These are phyloP conservation scores for Seladonia tumulorum DNA, from an alignment of 2,888 invertebrate species.

Conservation along the genomic window DNA sequence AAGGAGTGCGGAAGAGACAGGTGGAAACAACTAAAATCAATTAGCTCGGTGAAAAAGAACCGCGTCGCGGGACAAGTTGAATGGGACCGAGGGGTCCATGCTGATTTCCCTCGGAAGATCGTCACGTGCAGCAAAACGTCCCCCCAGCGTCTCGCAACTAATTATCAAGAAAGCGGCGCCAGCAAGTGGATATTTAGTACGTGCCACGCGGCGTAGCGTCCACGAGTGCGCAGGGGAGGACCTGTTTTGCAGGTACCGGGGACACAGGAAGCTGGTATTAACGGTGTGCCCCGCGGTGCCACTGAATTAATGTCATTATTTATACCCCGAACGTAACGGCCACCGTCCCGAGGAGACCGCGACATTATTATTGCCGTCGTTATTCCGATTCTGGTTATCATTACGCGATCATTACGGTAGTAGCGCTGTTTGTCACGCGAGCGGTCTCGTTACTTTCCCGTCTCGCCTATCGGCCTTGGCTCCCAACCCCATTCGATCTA, in stretches of 20 bases:
- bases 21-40: background rate
- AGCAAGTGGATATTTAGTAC: conserved; percentile 43
- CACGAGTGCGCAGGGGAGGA: conserved; percentile 5
- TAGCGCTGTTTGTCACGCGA: conserved; percentile 31
- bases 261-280: conserved; percentile 59
- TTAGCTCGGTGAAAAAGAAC: background rate
- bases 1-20: background rate
- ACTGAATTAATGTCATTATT: conserved; percentile 75
- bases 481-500: conserved; percentile 10
- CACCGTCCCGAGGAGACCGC: conserved; percentile 36
- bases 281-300: conserved; percentile 67
- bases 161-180: conserved; percentile 29
- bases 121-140: conserved; percentile 7
- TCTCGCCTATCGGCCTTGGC: background rate
- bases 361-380: conserved; percentile 69
- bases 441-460: conserved; percentile 49
- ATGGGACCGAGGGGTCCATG: background rate
- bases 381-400: conserved; percentile 71
- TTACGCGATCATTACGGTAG: conserved; percentile 62
- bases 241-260: conserved; percentile 33
- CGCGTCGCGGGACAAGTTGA: background rate
- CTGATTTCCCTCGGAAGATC: background rate
- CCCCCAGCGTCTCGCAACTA: conserved; percentile 30
- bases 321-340: conserved; percentile 52
- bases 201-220: conserved; percentile 36